phyloP scores from a whole-genome alignment of 2,113 vertebrate genomes.

The Cephalopholis sonnerati region DNA sequence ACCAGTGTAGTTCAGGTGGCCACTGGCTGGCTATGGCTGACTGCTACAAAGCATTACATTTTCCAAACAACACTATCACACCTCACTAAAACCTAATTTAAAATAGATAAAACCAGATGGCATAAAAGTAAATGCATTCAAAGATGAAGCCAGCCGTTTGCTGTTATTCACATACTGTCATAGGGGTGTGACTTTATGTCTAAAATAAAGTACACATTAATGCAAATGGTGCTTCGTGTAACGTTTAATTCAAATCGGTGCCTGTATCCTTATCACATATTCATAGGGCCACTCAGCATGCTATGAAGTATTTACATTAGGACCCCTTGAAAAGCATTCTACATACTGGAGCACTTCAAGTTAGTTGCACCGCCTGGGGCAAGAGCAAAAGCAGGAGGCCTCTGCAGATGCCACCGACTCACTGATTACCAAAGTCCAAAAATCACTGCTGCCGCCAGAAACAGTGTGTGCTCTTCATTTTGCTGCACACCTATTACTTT shows the following conservation, averaged over 20 bases:
- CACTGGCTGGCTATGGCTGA: constrained; percentile 38
- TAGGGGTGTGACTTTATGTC: background rate
- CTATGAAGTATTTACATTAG: constrained; percentile 70
- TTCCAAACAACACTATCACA: constrained; percentile 35
- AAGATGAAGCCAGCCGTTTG: constrained; percentile 36
- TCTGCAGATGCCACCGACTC: constrained; percentile 59
- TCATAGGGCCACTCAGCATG: constrained; percentile 56
- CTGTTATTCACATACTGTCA: constrained; percentile 23
- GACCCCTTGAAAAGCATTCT: constrained; percentile 52
- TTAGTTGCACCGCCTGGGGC: constrained; percentile 64
- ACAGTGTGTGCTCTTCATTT: constrained; percentile 49
- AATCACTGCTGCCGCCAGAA: constrained; percentile 53
- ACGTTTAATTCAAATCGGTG: constrained; percentile 41
- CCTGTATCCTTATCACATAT: constrained; percentile 63
- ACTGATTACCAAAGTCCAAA: constrained; percentile 41
- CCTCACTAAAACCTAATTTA: constrained; percentile 48
- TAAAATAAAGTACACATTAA: constrained; percentile 11
- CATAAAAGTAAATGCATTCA: constrained; percentile 40
- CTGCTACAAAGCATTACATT: constrained; percentile 38
- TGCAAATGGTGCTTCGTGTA: constrained; percentile 39
- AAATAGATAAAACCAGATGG: constrained; percentile 59
- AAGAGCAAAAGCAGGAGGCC: constrained; percentile 52
- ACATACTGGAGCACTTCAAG: constrained; percentile 60
- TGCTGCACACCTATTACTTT: constrained; percentile 68
- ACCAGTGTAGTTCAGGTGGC: constrained; percentile 51